Base-by-base conservation (phyloP, 2,113 vertebrate genomes). In the Microtus pennsylvanicus region DNA sequence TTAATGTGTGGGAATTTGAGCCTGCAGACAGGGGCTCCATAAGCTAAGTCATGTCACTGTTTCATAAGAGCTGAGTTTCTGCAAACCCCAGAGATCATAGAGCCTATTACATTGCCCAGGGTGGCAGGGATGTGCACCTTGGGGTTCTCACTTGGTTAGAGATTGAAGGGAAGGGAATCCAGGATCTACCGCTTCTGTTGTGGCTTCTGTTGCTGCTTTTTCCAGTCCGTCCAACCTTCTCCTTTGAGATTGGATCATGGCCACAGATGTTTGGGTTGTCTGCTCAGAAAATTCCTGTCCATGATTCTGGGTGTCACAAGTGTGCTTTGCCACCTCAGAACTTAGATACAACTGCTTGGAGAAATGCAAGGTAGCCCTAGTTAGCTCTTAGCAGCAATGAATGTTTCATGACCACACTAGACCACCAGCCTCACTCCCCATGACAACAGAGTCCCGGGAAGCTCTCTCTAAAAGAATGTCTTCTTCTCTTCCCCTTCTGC, bases 121-220 rank as follows among this genome's bases (percentile, higher is more conserved):
- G 21, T 17, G 19, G 0, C 7, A 13, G 33, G 30, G 16, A 2
- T 22, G 0, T 1, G 0, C 22, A 0, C 4, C 38, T 42, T 24
- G 2, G 10, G 26, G 8, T 91, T 50, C 35, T 33, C 17, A 7
- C 21, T 21, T 6, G 33, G 30, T 3, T 28, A 75, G 21, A 94
- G 47, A 28, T 3, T 58, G 8, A 61, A 75, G 24, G 30, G 21
- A n/a, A 58, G 35, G 8, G 30, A 35, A 33, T 11, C 17, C 24
- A 3, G 28, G 26, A 1, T 50, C n/a, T 45, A 50, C n/a, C 26
- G 19, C 24, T 91, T 63, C 86, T 85, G 33, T 19, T 24, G 0
- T 1, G 5, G 33, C 2, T 5, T 10, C 75, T 24, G n/a, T 87
- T 76, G 61, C 77, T 63, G 69, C 1, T 17, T 19, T 3, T 16